Percentiles rank a stretch among this genome's conserved stretches.
These are phyloP conservation scores for Caenorhabditis brenneri DNA, from an alignment of 1,140 invertebrate genomes.

Conservation along the genomic window DNA sequence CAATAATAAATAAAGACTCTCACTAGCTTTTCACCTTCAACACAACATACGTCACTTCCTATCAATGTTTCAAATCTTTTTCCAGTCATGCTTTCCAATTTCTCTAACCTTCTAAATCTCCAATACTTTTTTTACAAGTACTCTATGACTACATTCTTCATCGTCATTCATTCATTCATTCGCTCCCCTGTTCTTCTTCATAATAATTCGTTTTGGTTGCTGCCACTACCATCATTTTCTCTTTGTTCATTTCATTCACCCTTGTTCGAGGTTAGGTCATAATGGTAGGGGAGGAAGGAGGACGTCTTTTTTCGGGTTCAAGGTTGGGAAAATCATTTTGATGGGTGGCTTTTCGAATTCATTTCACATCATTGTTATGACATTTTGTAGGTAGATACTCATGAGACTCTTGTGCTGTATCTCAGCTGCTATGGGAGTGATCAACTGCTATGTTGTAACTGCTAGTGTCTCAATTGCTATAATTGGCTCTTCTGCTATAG, in stretches of 20 bases:
- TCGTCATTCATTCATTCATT: too few relatives aligned
- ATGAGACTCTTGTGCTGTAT: too few relatives aligned
- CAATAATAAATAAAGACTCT: too few relatives aligned
- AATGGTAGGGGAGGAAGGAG: neutral
- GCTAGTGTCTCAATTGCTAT: too few relatives aligned
- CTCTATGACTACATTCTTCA: too few relatives aligned
- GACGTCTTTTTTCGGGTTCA: neutral
- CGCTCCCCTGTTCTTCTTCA: neutral
- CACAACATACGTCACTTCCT: neutral
- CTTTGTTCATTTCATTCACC: neutral
- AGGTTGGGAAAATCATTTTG: conserved; percentile 6
- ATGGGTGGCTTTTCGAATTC: neutral
- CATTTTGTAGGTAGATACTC: too few relatives aligned
- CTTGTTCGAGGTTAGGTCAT: conserved; percentile 4
- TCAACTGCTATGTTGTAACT: too few relatives aligned
- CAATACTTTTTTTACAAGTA: too few relatives aligned
- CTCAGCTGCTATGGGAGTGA: too few relatives aligned
- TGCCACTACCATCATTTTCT: neutral
- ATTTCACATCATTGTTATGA: neutral
- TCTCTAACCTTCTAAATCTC: conserved; percentile 2
- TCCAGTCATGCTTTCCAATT: neutral
- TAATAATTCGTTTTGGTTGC: neutral
- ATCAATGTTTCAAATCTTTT: neutral
- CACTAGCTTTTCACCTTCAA: too few relatives aligned
- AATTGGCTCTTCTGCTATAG: too few relatives aligned